Conservation (phyloP, 2,888 invertebrate species). For the Diadegma fenestrale region DNA sequence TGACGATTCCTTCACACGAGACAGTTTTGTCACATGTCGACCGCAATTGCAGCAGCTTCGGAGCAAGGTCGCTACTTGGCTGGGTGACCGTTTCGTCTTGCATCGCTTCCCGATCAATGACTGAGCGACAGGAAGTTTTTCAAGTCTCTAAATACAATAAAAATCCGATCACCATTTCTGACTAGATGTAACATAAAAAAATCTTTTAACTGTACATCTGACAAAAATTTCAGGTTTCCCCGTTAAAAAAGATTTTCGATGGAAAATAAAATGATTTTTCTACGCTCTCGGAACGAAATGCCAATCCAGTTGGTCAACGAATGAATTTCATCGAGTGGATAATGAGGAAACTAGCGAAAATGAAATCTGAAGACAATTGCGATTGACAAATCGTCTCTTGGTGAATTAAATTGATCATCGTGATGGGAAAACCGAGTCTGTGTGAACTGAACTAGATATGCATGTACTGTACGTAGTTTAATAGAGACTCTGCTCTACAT, state of each 20-base stretch:
- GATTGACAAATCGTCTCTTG: slow-evolving; percentile 36
- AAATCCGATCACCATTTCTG: too few relatives aligned
- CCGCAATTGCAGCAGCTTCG: too few relatives aligned
- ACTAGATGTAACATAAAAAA: too few relatives aligned
- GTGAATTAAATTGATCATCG: slow-evolving; percentile 47
- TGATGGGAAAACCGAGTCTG: slow-evolving; percentile 43
- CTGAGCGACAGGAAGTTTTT: too few relatives aligned
- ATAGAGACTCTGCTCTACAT: slow-evolving; percentile 20
- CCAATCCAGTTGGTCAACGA: neutral
- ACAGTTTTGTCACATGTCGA: neutral
- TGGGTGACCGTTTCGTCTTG: too few relatives aligned
- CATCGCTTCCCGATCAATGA: too few relatives aligned
- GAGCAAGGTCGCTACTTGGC: too few relatives aligned
- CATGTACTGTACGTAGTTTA: neutral
- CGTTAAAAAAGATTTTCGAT: neutral
- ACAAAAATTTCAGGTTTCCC: too few relatives aligned
- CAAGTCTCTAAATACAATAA: too few relatives aligned
- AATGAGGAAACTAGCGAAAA: neutral
- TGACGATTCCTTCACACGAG: neutral
- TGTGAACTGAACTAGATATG: slow-evolving; percentile 6
- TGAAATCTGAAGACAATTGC: neutral
- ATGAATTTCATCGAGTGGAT: neutral
- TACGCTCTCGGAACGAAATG: neutral
- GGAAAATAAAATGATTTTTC: neutral
- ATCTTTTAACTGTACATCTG: too few relatives aligned